Base-by-base conservation (phyloP, 2,888 invertebrate species). In the Hyposoter dolosus region DNA sequence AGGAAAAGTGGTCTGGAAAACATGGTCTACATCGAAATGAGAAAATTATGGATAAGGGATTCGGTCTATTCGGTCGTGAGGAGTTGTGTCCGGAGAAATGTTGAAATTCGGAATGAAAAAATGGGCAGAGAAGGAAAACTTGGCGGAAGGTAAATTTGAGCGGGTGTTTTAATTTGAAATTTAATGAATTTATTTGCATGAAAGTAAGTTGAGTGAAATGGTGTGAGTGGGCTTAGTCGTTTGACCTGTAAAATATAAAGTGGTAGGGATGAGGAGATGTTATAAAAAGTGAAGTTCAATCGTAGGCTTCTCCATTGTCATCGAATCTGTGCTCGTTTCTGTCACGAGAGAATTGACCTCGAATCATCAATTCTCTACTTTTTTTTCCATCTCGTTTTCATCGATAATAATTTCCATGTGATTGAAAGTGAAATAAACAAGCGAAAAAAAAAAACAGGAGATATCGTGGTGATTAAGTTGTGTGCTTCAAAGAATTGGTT, bases 121-220 rank as follows among this genome's bases (percentile, higher is more conserved):
- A 28, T 60, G 60, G 28, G 15, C 12, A 60, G 60, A 28, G 60
- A 4, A 60, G 60, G 15, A 60, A 28, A 47, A 47, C 28, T 40
- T 43, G 10, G 23, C n/a, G 43, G 15, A 63, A 85, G 80, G 84
- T 76, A 80, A 75, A 75, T 79, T 87, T 56, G 43, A 43, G 32
- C 40, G 69, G 88, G 83, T 82, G 84, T 84, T 86, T 50, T 74
- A 87, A 83, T 84, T 84, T 82, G 60, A 87, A 87, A 86, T 87
- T 83, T 77, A 84, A 88, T 88, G n/a, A 75, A 68, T 43, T 86
- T 43, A 83, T 86, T 88, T 72, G 10, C 82, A 90, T 88, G 81
- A 50, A 86, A 88, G 87, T 88, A 87, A 78, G 83, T 85, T 87
- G 80, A 81, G 82, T 75, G 65, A 81, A 81, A 83, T 79, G 60